Percentiles rank a stretch among this genome's conserved stretches.
Conservation (phyloP, 2,888 invertebrate species). For the Nemoura dubitans region DNA sequence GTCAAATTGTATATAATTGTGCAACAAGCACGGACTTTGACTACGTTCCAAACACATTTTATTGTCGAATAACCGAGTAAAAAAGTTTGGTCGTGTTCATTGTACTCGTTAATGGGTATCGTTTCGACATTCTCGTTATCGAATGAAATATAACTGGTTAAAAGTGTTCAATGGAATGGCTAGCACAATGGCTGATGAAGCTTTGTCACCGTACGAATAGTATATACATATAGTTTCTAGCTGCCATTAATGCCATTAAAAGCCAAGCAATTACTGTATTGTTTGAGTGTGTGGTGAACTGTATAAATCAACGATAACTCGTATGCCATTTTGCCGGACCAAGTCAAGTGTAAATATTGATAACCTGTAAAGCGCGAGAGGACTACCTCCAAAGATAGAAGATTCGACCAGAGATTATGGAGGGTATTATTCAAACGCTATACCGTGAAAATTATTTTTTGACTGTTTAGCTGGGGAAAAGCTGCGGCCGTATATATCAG, state of each 20-base stretch:
- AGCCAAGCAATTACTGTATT: constrained; percentile 12
- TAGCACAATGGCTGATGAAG: not conserved
- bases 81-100: not conserved
- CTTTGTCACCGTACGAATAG: not conserved
- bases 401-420: not conserved
- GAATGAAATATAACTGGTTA: constrained; percentile 2
- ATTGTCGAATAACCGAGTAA: not conserved
- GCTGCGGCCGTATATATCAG: not conserved
- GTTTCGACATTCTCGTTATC: constrained; percentile 7
- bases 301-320: constrained; percentile 12
- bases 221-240: not conserved
- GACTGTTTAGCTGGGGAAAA: not conserved
- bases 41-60: not conserved
- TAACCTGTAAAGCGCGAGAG: not conserved
- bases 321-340: not conserved
- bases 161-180: constrained; percentile 5
- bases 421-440: not conserved
- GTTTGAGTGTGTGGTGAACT: not conserved
- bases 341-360: not conserved
- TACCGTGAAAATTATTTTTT: not conserved
- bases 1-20: no score
- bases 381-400: not conserved
- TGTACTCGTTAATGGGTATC: not conserved
- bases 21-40: no score
- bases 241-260: constrained; percentile 4